phyloP scores from a whole-genome alignment of 53 echinoderm and acorn worm species.

The Arbacia lixula region DNA sequence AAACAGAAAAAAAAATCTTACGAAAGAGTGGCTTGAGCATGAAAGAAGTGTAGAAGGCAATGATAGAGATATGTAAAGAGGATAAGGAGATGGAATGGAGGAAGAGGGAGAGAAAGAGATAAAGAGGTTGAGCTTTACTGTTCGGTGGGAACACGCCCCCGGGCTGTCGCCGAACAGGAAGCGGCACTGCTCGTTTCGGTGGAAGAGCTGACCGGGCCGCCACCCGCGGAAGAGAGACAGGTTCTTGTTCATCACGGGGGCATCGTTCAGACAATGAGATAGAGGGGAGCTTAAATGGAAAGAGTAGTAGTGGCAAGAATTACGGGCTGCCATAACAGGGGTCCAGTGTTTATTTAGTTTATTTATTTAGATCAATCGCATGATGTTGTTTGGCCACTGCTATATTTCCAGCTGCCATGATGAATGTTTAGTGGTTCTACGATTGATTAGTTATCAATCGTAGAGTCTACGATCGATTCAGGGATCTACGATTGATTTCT shows the following conservation, averaged over 20 bases:
- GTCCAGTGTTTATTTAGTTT: too few species aligned
- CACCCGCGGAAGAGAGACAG: conserved; percentile 17
- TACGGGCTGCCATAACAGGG: neutral
- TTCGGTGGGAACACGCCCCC: conserved; percentile 19
- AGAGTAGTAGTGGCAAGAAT: neutral
- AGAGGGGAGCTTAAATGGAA: neutral
- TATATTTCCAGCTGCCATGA: too few species aligned
- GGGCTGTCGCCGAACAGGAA: conserved; percentile 22
- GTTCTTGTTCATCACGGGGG: conserved; percentile 28
- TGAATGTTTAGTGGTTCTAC: too few species aligned
- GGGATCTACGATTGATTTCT: too few species aligned
- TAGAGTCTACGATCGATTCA: too few species aligned
- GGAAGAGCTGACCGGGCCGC: conserved; percentile 37
- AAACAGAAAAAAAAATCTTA: too few species aligned
- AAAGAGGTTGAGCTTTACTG: neutral
- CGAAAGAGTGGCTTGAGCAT: neutral
- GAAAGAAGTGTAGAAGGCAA: neutral
- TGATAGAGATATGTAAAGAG: neutral
- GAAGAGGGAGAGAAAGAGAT: too few species aligned
- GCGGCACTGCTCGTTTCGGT: conserved; percentile 24
- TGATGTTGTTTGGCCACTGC: too few species aligned
- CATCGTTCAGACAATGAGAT: conserved; percentile 19
- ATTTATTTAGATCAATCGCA: too few species aligned
- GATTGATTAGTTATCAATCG: too few species aligned
- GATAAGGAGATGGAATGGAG: neutral